phyloP scores from a whole-genome alignment of 1,140 invertebrate genomes.

The Drosophila melanica region DNA sequence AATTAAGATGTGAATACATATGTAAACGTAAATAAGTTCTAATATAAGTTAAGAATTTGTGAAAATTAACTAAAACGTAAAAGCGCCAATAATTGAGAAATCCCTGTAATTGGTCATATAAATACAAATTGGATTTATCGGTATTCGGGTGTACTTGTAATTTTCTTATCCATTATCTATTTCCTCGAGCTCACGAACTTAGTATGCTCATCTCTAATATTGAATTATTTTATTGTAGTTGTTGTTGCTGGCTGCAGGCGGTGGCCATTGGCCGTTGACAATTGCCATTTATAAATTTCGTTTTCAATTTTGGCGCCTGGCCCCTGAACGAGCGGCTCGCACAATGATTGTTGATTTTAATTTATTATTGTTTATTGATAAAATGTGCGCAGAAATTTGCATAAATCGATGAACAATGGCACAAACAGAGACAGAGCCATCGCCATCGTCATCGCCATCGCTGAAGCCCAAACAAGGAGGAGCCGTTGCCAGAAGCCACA shows the following conservation, averaged over 20 bases:
- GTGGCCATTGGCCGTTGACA: slow-evolving; percentile 49
- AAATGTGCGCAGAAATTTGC: slow-evolving; percentile 69
- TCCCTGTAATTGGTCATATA: too few relatives aligned
- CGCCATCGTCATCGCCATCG: neutral
- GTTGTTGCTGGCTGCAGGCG: slow-evolving; percentile 7
- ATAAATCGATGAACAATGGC: slow-evolving; percentile 80
- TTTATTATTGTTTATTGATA: slow-evolving; percentile 83
- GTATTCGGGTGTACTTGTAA: too few relatives aligned
- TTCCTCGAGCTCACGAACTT: neutral
- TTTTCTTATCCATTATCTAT: too few relatives aligned
- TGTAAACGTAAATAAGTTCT: too few relatives aligned
- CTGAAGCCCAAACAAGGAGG: neutral
- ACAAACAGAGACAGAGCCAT: slow-evolving; percentile 23
- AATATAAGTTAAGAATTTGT: too few relatives aligned
- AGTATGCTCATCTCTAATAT: neutral
- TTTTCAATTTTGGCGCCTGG: slow-evolving; percentile 59
- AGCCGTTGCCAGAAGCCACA: slow-evolving; percentile 8
- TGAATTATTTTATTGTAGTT: neutral
- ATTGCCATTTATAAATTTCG: slow-evolving; percentile 76
- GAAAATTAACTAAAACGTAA: too few relatives aligned
- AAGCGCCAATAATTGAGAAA: too few relatives aligned
- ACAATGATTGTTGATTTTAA: slow-evolving; percentile 72
- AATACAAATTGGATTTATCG: too few relatives aligned
- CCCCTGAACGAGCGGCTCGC: slow-evolving; percentile 19
- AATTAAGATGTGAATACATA: too few relatives aligned